phyloP scores from a whole-genome alignment of 2,888 invertebrate species.

The Melinopterus prodromus region DNA sequence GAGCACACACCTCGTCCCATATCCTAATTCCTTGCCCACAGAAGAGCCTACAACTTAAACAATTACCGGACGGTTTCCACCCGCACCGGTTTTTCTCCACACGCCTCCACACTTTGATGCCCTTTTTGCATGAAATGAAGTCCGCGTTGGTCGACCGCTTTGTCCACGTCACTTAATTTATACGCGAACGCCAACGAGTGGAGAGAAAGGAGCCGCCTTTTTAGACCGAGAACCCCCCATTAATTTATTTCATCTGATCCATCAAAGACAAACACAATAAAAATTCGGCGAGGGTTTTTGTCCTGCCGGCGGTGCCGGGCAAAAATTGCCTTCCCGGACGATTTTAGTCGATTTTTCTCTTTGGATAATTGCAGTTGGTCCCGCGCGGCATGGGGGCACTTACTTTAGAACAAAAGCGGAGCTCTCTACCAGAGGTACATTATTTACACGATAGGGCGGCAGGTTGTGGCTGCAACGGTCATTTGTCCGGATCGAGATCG shows the following conservation, averaged over 20 bases:
- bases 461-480: not conserved
- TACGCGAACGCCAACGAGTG: not conserved
- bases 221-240: not conserved
- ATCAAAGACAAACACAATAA: slow-evolving; percentile 4
- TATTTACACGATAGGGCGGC: not conserved
- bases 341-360: not conserved
- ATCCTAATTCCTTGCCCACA: not conserved
- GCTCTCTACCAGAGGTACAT: not conserved
- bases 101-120: not conserved
- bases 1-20: slow-evolving; percentile 4
- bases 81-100: not conserved
- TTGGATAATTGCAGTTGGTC: not conserved
- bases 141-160: not conserved
- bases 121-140: slow-evolving; percentile 4
- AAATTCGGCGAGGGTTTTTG: not conserved
- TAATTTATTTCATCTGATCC: slow-evolving; percentile 4
- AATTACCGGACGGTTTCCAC: not conserved
- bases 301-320: not conserved
- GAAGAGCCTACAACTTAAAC: not conserved
- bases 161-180: slow-evolving; percentile 4
- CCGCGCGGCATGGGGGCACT: not conserved
- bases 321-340: not conserved
- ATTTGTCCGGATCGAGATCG: not conserved
- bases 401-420: not conserved
- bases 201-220: not conserved